Evolutionary conservation across 2,113 vertebrate genomes (phyloP).

Genomic region (Rhegmatorhina hoffmannsi): DNA sequence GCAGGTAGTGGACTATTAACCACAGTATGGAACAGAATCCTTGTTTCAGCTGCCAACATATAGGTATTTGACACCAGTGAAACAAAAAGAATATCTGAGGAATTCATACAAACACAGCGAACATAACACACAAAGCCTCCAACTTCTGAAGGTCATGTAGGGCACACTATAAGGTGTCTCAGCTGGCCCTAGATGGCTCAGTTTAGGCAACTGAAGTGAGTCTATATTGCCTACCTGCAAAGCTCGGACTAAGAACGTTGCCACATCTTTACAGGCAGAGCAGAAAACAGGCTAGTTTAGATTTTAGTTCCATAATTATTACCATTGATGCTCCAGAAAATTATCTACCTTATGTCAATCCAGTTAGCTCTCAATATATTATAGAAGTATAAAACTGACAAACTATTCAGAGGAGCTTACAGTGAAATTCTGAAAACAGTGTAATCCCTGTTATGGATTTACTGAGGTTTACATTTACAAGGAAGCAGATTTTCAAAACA

Average conservation of each 20-base stretch:
- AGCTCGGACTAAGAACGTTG: not conserved
- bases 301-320: not conserved
- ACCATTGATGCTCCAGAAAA: not conserved
- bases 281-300: not conserved
- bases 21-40: not conserved
- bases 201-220: not conserved
- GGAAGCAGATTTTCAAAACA: not conserved
- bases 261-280: not conserved
- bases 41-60: not conserved
- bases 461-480: not conserved
- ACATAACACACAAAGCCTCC: fast-evolving
- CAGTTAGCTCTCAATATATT: not conserved
- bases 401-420: not conserved
- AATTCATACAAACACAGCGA: not conserved
- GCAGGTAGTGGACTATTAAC: not conserved
- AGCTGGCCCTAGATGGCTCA: not conserved
- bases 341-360: not conserved
- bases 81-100: not conserved
- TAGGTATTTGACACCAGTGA: not conserved
- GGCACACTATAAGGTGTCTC: not conserved
- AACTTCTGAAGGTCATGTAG: not conserved
- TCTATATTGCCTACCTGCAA: not conserved
- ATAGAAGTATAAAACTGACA: not conserved
- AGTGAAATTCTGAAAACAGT: not conserved
- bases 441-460: not conserved